phyloP scores from a whole-genome alignment of 2,888 invertebrate genomes.

The Oscheius myriophilus region DNA sequence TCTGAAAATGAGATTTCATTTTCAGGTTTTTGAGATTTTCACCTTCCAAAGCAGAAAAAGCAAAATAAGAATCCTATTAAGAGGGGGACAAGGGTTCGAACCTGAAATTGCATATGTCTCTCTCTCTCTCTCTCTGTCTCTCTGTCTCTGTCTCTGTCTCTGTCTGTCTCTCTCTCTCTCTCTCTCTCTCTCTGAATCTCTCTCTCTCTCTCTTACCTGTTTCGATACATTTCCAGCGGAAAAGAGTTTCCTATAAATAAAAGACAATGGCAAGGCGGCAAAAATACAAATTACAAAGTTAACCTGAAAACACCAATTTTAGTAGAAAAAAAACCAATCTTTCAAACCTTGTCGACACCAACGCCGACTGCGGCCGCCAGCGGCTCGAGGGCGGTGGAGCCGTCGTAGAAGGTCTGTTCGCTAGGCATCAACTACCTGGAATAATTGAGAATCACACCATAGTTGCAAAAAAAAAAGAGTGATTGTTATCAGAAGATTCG shows the following conservation, averaged over 20 bases:
- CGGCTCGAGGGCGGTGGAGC: slow-evolving; percentile 61
- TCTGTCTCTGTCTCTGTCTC: slow-evolving; percentile 27
- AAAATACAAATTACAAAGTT: slow-evolving; percentile 62
- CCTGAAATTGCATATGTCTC: slow-evolving; percentile 2
- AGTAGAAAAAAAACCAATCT: too few species aligned
- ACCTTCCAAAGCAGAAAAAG: slow-evolving; percentile 68
- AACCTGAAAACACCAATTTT: slow-evolving; percentile 49
- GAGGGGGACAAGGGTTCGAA: slow-evolving; percentile 49
- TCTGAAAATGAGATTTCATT: slow-evolving; percentile 33
- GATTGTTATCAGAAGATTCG: too few species aligned
- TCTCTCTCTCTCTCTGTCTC: not conserved
- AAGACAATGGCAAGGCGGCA: slow-evolving; percentile 51
- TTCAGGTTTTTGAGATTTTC: not conserved
- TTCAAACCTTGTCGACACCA: slow-evolving; percentile 51
- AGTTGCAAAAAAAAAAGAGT: not conserved
- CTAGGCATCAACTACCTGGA: slow-evolving; percentile 57
- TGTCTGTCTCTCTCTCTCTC: not conserved
- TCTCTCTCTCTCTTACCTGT: slow-evolving; percentile 26
- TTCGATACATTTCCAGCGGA: slow-evolving; percentile 43
- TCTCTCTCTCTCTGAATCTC: not conserved
- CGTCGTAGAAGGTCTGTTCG: slow-evolving; percentile 66
- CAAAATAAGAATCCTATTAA: slow-evolving; percentile 60
- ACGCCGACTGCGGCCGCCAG: slow-evolving; percentile 57
- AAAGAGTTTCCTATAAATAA: slow-evolving; percentile 47
- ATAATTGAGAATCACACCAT: not conserved